Conservation (phyloP, 2,888 invertebrate genomes). For the Dicyrtoma fusca region DNA sequence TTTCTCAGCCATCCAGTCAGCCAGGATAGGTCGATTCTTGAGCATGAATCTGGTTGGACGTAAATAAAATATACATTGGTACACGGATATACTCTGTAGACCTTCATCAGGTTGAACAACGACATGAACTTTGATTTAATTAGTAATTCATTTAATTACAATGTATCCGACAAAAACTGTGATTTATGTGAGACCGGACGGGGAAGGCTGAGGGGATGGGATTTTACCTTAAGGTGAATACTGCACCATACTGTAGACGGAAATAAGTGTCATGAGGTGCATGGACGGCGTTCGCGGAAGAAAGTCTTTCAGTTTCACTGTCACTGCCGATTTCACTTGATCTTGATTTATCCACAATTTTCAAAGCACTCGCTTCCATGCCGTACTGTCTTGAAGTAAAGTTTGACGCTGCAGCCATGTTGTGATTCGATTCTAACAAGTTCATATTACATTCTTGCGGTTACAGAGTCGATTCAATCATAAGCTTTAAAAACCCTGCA, state of each 20-base stretch:
- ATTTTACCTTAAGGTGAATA: slow-evolving; percentile 16
- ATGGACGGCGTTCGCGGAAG: too few species aligned
- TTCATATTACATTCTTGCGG: too few species aligned
- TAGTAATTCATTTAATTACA: too few species aligned
- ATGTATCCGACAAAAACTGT: too few species aligned
- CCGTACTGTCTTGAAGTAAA: too few species aligned
- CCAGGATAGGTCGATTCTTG: slow-evolving; percentile 43
- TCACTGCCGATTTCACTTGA: neutral
- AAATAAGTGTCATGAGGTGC: slow-evolving; percentile 22
- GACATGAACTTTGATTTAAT: neutral
- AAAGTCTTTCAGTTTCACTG: neutral
- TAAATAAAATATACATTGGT: slow-evolving; percentile 30
- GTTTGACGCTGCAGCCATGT: too few species aligned
- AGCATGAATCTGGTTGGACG: too few species aligned
- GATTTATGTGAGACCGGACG: too few species aligned
- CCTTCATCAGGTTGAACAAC: neutral
- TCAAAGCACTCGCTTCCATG: neutral
- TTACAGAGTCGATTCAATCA: too few species aligned
- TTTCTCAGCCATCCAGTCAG: slow-evolving; percentile 36
- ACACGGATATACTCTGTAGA: too few species aligned
- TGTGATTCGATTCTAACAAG: too few species aligned
- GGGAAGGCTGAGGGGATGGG: neutral
- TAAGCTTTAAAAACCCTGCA: too few species aligned
- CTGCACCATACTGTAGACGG: slow-evolving; percentile 28
- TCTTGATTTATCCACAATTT: neutral